phyloP scores from a whole-genome alignment of 1,140 invertebrate genomes.

The silkworm (Bombyx mori) region ASM3026992v2 NC_085132.1:3848001-3848500 shows the following conservation, averaged over 20 bases:
- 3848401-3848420: constrained; percentile 36
- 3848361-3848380: constrained; percentile 23
- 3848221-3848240: constrained; percentile 70
- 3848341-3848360: constrained; percentile 44
- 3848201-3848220: constrained; percentile 71
- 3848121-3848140: constrained; percentile 62
- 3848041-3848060: constrained; percentile 60
- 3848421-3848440: constrained; percentile 27
- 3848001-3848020: constrained; percentile 57
- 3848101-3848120: constrained; percentile 46
- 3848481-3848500: constrained; percentile 20
- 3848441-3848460: constrained; percentile 37
- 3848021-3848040: constrained; percentile 42
- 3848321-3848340: constrained; percentile 53
- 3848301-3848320: constrained; percentile 63
- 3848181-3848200: constrained; percentile 71
- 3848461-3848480: constrained; percentile 25
- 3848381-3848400: constrained; percentile 21
- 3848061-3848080: constrained; percentile 66
- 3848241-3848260: constrained; percentile 69
- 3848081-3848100: constrained; percentile 64
- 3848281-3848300: constrained; percentile 72
- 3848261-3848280: constrained; percentile 72
- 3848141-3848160: constrained; percentile 58
- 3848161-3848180: constrained; percentile 72